Evolutionary conservation across 1,140 invertebrate species (phyloP), one percentile per base, ranked within the genome.

Genomic region (Macrobrachium rosenbergii): DNA sequence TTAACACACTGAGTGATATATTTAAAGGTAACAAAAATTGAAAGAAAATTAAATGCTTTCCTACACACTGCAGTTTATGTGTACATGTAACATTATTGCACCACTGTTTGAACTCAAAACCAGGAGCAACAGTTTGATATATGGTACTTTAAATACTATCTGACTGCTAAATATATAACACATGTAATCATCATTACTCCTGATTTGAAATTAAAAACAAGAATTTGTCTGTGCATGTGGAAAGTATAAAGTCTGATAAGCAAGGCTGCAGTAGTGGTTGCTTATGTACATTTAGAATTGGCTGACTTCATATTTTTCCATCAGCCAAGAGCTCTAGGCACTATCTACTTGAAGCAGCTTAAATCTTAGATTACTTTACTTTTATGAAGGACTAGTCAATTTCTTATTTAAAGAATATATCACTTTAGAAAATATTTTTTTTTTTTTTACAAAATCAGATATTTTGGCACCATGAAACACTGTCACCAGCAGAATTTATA

Each of bases 91-190:
- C 78, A 82, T 78, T 87, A 87, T 87, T 87, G 85, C 85, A 87
- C 85, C 85, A 64, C 43, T 72, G 69, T 87, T 72, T 87, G 81
- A 58, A 63, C 75, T 73, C 85, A 77, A 87, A 87, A 87, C 85
- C 85, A 87, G 85, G 85, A 87, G 83, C 83, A 77, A 77, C 64
- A 45, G 62, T 64, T 77, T 21, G 52, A 64, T 62, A 77, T 60
- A 60, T 67, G 11, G 64, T 64, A 21, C 60, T 52, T 52, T 52
- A 52, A 52, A 12, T 8, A 52, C 12, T 8, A 52, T 52, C 52
- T 52, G 52, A 52, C 52, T 52, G 52, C 52, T 52, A 77, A 28
- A 78, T 60, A 58, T 43, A 72, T 6, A 63, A 75, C 28, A 82
- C 14, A 82, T 67, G 59, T 19, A 82, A 45, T 83, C 43, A 77